Base-by-base conservation (phyloP, 2,113 vertebrate species). In the Mesitornis unicolor region DNA sequence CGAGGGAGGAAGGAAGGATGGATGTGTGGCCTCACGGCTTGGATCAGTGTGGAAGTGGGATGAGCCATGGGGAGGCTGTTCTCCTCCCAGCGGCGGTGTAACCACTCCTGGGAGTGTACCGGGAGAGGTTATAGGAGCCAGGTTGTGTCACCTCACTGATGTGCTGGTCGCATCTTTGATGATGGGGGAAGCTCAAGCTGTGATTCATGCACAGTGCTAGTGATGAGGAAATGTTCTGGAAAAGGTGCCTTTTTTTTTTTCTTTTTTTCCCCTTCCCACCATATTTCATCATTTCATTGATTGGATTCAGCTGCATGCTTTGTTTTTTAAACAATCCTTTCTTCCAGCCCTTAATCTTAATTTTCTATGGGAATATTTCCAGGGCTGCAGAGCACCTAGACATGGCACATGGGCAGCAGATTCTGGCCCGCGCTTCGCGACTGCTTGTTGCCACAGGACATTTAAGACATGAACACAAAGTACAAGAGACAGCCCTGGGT, bases 241-340 rank as follows among this genome's bases (percentile, higher is more conserved):
- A 91, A 57, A 57, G 45, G 33, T 42, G 26, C 33, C 11, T 17
- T 4, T 11, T 54, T 1, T 3, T 9, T 3, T 5, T 2, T 5
- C 11, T 4, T 11, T 54, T 1, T 3, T 9, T 3, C 6, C 3
- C 6, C 11, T 4, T 4, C 12, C 31, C 26, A 2, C 18, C 8
- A 1, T 38, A 6, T 42, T 81, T 95, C 21, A 35, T 63, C 1
- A 57, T 82, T 83, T 84, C 63, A 51, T 73, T 73, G 51, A 40
- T 40, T 77, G 76, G 60, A 31, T 89, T 89, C 43, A 59, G 26
- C 19, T 19, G 53, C 17, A 9, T 40, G 19, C 20, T 81, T 74
- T 15, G 5, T 21, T 68, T 92, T 73, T 69, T n/a, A 57, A 90
- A 71, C 4, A 65, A 16, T n/a, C 28, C 28, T 36, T 68, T 59